These are phyloP conservation scores for Ostrea denselamellosa DNA, from an alignment of 1,140 invertebrate genomes.

Conservation along the genomic window DNA sequence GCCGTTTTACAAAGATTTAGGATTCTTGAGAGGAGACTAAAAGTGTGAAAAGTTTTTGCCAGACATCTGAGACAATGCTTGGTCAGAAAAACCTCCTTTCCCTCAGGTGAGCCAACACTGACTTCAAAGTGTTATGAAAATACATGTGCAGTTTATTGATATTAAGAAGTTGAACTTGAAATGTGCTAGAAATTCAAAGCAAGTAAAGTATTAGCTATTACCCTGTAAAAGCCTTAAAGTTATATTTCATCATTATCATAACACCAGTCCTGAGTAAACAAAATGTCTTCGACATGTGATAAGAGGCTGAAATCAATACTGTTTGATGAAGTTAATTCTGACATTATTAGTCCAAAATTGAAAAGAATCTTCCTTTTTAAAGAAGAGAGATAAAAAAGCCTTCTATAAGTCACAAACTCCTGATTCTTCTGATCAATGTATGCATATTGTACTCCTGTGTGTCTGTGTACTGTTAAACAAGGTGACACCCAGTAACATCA, in stretches of 20 bases:
- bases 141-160: too few species aligned
- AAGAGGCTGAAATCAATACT: constrained; percentile 27
- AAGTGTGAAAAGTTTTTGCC: too few species aligned
- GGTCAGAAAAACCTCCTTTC: too few species aligned
- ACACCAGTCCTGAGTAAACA: background rate
- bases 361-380: background rate
- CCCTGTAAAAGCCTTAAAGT: background rate
- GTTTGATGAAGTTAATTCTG: constrained; percentile 36
- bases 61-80: too few species aligned
- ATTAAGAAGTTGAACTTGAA: background rate
- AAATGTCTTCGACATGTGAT: constrained; percentile 4
- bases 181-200: constrained; percentile 1
- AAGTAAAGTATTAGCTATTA: constrained; percentile 23
- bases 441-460: background rate
- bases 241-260: constrained; percentile 31
- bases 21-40: too few species aligned
- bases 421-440: background rate
- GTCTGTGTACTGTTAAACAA: too few species aligned
- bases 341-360: background rate
- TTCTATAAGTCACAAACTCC: background rate
- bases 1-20: too few species aligned
- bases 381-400: background rate
- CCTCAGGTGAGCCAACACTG: too few species aligned
- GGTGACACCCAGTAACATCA: too few species aligned
- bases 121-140: too few species aligned